These are phyloP conservation scores for Amitus sp. DNA, from an alignment of 2,888 invertebrate species.

Conservation along the genomic window DNA sequence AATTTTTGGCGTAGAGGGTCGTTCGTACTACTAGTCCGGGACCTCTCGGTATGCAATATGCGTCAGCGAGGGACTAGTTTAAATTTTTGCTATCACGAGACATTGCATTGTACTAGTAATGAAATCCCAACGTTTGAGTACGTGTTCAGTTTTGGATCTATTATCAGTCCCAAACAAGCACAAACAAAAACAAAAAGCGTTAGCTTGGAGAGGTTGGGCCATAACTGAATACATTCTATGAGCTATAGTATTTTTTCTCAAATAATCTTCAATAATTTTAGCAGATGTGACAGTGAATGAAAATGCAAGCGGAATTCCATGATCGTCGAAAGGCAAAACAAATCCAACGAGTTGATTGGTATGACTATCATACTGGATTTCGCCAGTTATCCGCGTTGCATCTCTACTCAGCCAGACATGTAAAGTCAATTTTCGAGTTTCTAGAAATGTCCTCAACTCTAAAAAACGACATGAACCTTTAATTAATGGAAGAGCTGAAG, in stretches of 20 bases:
- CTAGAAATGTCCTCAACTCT: constrained; percentile 33
- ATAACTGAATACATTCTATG: constrained; percentile 39
- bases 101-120: too few species aligned
- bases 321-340: constrained; percentile 39
- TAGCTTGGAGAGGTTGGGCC: constrained; percentile 35
- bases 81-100: too few species aligned
- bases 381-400: constrained; percentile 40
- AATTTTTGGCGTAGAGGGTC: too few species aligned
- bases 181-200: constrained; percentile 43
- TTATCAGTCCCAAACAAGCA: constrained; percentile 45
- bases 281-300: constrained; percentile 35
- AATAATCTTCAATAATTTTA: constrained; percentile 30
- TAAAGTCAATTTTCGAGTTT: constrained; percentile 21
- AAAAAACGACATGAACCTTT: constrained; percentile 37
- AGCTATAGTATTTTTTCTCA: constrained; percentile 26
- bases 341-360: constrained; percentile 44
- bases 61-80: too few species aligned
- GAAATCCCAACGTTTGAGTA: constrained; percentile 39
- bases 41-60: too few species aligned
- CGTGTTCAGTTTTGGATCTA: constrained; percentile 42
- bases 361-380: constrained; percentile 34
- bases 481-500: constrained; percentile 13
- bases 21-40: too few species aligned
- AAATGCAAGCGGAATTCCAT: constrained; percentile 33
- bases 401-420: constrained; percentile 42